Base-by-base conservation (phyloP, 2,888 invertebrate genomes). In the Panzeria rudis region DNA sequence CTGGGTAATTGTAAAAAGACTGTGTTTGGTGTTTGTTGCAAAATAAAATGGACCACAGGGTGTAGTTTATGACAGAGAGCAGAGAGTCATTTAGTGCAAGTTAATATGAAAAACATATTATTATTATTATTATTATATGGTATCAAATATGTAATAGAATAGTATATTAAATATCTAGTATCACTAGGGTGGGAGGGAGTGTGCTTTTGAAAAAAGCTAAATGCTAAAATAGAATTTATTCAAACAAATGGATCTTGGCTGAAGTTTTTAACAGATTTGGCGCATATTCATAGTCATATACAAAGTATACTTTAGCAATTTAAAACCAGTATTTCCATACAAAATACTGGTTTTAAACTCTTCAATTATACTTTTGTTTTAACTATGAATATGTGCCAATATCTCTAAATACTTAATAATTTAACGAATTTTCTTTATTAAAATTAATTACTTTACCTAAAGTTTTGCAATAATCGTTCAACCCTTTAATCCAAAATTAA, bases 11-110 rank as follows among this genome's bases (percentile, higher is more conserved):
- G 20, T 41, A 7, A 7, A n/a, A 44, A n/a, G 15, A 20, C 4
- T 73, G 41, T 44, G 17, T 11, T n/a, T 13, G 15, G 32, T 59
- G 23, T 52, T 17, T 44, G 61, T 54, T 15, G 23, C 20, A 32
- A 73, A 61, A 85, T 85, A 85, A 85, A 85, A 85, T 79, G 78
- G 82, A 82, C 85, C 85, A 82, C 82, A 82, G 85, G 82, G 85
- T 85, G 85, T 79, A 71, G 82, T 85, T 82, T 79, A 79, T 71
- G 61, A 8, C 35, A 17, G 44, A 29, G 11, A 82, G 59, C 73
- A 25, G 85, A 82, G 78, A 82, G 52, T 79, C 64, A 85, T 85
- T 85, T 82, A 78, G 56, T 66, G 71, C 68, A 85, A 78, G 62
- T 85, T 85, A 78, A 82, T 78, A 68, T 52, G 66, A 71, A 71